Conservation (phyloP, 1,140 invertebrate species). For the Diprion similis region DNA sequence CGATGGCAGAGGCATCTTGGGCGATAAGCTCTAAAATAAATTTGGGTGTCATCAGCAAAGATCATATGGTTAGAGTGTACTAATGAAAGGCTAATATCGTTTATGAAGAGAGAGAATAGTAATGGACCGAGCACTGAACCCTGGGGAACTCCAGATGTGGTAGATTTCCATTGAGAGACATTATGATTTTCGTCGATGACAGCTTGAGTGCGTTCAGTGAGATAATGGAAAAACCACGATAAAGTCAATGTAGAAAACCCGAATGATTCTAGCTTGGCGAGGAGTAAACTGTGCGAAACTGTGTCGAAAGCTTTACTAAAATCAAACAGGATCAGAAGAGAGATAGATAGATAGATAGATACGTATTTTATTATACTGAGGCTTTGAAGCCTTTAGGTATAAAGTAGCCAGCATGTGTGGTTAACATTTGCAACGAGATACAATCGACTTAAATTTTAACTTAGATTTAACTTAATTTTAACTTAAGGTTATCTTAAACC, state of each 20-base stretch:
- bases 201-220: too few relatives aligned
- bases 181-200: too few relatives aligned
- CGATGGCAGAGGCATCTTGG: not conserved
- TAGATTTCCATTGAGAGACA: not conserved
- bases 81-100: not conserved
- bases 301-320: conserved; percentile 26
- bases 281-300: conserved; percentile 25
- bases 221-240: not conserved
- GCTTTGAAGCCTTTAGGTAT: too few relatives aligned
- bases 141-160: not conserved
- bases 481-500: too few relatives aligned
- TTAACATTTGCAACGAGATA: too few relatives aligned
- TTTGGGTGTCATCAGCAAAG: not conserved
- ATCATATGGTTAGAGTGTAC: not conserved
- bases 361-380: too few relatives aligned
- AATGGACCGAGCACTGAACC: not conserved
- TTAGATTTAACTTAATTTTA: too few relatives aligned
- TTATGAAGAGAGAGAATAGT: not conserved
- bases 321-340: conserved; percentile 26
- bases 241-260: not conserved
- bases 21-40: not conserved
- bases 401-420: too few relatives aligned
- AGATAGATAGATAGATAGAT: too few relatives aligned
- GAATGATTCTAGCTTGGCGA: not conserved
- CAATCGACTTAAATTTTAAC: too few relatives aligned